Percentiles rank a stretch among this genome's conserved stretches.
These are phyloP conservation scores for Athripsodes cinereus DNA, from an alignment of 2,888 invertebrate species.

Conservation along the genomic window DNA sequence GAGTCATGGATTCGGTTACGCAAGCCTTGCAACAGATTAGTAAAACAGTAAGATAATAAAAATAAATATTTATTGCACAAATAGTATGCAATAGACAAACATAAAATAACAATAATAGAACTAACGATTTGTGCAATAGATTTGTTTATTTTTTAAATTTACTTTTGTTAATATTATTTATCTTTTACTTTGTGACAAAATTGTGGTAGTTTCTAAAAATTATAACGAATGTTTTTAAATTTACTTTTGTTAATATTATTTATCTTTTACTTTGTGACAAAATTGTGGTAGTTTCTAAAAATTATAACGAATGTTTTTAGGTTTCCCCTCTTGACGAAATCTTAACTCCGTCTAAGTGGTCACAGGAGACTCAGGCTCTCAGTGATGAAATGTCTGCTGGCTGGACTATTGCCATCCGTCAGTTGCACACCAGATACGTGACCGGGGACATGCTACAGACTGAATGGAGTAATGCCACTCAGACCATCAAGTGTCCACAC, in stretches of 20 bases:
- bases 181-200: too few relatives aligned
- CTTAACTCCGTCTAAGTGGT: conserved; percentile 16
- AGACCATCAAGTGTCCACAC: conserved; percentile 55
- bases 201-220: too few relatives aligned
- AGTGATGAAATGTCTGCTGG: conserved; percentile 25
- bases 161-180: too few relatives aligned
- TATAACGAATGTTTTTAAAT: too few relatives aligned
- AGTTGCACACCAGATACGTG: conserved; percentile 54
- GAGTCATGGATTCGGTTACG: conserved; percentile 36
- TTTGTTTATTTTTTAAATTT: too few relatives aligned
- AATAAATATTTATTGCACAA: background rate
- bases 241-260: too few relatives aligned
- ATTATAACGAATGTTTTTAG: too few relatives aligned
- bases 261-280: too few relatives aligned
- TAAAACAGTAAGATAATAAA: conserved; percentile 12
- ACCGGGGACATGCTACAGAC: conserved; percentile 47
- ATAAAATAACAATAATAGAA: too few relatives aligned
- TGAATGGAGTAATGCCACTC: conserved; percentile 60
- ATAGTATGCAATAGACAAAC: background rate
- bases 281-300: too few relatives aligned
- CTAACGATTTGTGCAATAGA: too few relatives aligned
- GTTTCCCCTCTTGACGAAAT: conserved; percentile 10
- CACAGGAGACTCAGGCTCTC: conserved; percentile 19
- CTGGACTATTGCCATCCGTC: conserved; percentile 44
- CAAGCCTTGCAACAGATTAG: conserved; percentile 25